These are phyloP conservation scores for Cheilosia variabilis DNA, from an alignment of 2,888 invertebrate genomes.

Conservation along the genomic window DNA sequence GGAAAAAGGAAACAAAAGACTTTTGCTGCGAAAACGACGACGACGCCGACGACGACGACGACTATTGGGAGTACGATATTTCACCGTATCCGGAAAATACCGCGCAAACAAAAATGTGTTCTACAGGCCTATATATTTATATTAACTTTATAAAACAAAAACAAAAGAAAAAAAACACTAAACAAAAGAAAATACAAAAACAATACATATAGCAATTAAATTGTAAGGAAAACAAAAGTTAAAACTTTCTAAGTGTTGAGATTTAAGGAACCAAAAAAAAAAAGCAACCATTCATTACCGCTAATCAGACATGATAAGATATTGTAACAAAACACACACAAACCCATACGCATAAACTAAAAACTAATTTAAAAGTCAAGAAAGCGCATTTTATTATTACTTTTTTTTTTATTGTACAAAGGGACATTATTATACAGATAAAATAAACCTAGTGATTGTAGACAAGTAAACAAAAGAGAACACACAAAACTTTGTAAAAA, in stretches of 20 bases:
- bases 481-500: constrained; percentile 22
- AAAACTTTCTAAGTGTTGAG: constrained; percentile 65
- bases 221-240: constrained; percentile 34
- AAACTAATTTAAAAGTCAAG: constrained; percentile 46
- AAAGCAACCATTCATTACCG: constrained; percentile 57
- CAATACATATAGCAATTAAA: constrained; percentile 27
- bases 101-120: constrained; percentile 69
- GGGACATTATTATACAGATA: constrained; percentile 28
- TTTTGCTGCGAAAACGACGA: constrained; percentile 48
- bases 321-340: constrained; percentile 50
- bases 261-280: constrained; percentile 45
- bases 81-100: constrained; percentile 17
- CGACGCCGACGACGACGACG: neutral
- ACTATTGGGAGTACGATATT: constrained; percentile 4
- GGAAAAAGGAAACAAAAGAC: constrained; percentile 63
- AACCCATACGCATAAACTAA: constrained; percentile 65
- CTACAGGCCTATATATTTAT: constrained; percentile 59
- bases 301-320: constrained; percentile 43
- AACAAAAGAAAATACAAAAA: neutral
- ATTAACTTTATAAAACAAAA: constrained; percentile 26
- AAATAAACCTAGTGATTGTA: constrained; percentile 27
- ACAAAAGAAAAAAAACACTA: neutral
- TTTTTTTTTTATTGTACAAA: constrained; percentile 46
- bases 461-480: constrained; percentile 10
- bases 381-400: constrained; percentile 58